phyloP scores from a whole-genome alignment of 2,888 invertebrate genomes.

The Linhomoeus sp. region DNA sequence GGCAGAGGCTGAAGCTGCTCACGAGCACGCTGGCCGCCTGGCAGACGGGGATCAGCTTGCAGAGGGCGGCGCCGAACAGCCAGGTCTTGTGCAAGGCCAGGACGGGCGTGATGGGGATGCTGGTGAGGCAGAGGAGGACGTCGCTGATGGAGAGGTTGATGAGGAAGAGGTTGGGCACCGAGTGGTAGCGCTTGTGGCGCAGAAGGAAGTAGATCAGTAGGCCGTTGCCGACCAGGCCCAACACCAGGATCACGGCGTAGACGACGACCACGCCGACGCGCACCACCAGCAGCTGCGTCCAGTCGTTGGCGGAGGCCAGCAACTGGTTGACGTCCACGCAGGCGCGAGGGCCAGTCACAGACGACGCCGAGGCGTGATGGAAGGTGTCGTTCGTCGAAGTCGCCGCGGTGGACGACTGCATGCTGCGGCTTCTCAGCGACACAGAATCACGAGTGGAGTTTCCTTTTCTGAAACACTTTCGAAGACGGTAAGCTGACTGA shows the following conservation, averaged over 20 bases:
- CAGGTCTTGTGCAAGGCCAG: constrained; percentile 74
- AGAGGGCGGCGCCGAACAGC: constrained; percentile 73
- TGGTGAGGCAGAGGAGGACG: constrained; percentile 71
- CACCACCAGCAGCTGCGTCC: constrained; percentile 18
- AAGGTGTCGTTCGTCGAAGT: too few relatives aligned
- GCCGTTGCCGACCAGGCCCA: constrained; percentile 23
- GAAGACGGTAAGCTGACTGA: too few relatives aligned
- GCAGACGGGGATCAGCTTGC: constrained; percentile 76
- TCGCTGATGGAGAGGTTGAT: constrained; percentile 85
- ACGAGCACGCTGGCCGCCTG: constrained; percentile 91
- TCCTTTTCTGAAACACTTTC: too few relatives aligned
- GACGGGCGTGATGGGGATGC: constrained; percentile 87
- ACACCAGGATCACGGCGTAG: constrained; percentile 19
- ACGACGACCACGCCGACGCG: constrained; percentile 17
- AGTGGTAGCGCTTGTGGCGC: constrained; percentile 13
- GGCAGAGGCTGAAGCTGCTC: constrained; percentile 84
- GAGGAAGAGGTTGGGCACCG: constrained; percentile 60
- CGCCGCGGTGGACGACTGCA: too few relatives aligned
- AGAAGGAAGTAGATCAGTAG: constrained; percentile 16
- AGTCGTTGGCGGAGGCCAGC: constrained; percentile 15
- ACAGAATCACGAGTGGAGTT: too few relatives aligned
- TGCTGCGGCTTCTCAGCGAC: too few relatives aligned
- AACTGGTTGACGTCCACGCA: constrained; percentile 19
- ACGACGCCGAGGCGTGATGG: too few relatives aligned
- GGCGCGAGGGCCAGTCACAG: too few relatives aligned